Evolutionary conservation across 2,888 invertebrate species (phyloP), one percentile per base, ranked within the genome.

Genomic region (Drosophila fungiperda): DNA sequence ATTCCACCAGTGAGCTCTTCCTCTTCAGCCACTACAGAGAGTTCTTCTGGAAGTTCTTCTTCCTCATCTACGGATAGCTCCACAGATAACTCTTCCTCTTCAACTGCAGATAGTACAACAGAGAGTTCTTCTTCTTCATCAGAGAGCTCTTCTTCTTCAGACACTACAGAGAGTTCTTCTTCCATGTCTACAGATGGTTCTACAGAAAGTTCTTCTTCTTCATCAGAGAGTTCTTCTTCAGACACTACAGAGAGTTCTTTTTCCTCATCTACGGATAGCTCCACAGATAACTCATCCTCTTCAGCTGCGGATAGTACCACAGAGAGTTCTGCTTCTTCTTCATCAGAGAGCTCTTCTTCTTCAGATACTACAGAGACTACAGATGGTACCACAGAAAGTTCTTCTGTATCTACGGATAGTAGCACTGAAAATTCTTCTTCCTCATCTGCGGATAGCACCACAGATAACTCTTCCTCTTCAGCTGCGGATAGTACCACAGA

Each of bases 111-210:
- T 8, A 48, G n/a, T 2, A 40, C 29, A 2, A 63, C 62, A 1
- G 59, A 57, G 1, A 53, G 48, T 8, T 62, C 68, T 0, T 48
- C 65, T 26, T 40, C 65, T 2, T 42, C 52, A 0, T 8, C 50
- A 0, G 59, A 54, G 0, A 32, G 4, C 0, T 54, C 59, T 7
- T 33, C 66, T 4, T 55, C 35, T 0, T n/a, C 50, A 5, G 12
- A 36, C 8, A 23, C 20, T 0, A 54, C 59, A 6, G 40, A 69
- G 0, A 36, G n/a, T n/a, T n/a, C n/a, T n/a, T n/a, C n/a, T n/a
- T n/a, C n/a, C n/a, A n/a, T n/a, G n/a, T n/a, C 23, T 23, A 23
- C 23, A 23, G 23, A 23, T 23, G 1, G 5, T 0, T 50, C 55
- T 5, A 29, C 57, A 0, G n/a, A 69, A 0, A 59, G 29, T 3